Evolutionary conservation across 2,888 invertebrate genomes (phyloP).

Genomic region (Drosophila hamatofila): DNA sequence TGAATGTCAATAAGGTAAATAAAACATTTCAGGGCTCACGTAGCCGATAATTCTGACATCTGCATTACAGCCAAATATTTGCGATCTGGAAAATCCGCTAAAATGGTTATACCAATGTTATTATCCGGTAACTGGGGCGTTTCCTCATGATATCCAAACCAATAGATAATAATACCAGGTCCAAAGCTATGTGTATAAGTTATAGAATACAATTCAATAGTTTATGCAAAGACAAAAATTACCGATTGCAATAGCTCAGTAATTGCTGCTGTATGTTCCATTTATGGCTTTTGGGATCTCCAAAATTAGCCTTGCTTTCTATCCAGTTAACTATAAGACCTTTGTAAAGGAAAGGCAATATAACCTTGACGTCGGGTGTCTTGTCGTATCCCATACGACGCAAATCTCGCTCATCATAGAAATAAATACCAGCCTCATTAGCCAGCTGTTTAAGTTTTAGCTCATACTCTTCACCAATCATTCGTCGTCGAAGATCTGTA

Average conservation of each 20-base stretch:
- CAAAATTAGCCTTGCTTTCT: conserved; percentile 98
- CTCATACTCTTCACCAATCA: conserved; percentile 94
- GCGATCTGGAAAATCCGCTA: conserved; percentile 86
- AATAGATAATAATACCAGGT: conserved; percentile 96
- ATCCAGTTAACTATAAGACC: conserved; percentile 97
- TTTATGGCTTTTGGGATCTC: conserved; percentile 92
- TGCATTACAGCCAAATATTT: conserved; percentile 85
- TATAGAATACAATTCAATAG: not conserved
- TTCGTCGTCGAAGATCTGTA: conserved; percentile 92
- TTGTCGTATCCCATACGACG: conserved; percentile 95
- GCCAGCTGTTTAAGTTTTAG: conserved; percentile 86
- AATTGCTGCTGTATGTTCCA: conserved; percentile 94
- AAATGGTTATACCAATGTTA: conserved; percentile 87
- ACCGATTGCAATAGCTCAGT: conserved; percentile 94
- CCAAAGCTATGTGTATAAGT: conserved; percentile 89
- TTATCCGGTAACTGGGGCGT: conserved; percentile 87
- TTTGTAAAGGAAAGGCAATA: conserved; percentile 94
- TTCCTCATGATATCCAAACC: conserved; percentile 94
- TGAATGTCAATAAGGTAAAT: conserved; percentile 7
- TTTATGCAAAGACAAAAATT: not conserved
- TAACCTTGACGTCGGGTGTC: conserved; percentile 96
- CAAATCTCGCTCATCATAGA: conserved; percentile 92
- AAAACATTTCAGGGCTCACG: conserved; percentile 1
- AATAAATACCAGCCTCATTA: conserved; percentile 87
- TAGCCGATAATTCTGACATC: conserved; percentile 18